Conservation (phyloP, 2,797 vertebrate genomes). For the Australoheros facetus region DNA sequence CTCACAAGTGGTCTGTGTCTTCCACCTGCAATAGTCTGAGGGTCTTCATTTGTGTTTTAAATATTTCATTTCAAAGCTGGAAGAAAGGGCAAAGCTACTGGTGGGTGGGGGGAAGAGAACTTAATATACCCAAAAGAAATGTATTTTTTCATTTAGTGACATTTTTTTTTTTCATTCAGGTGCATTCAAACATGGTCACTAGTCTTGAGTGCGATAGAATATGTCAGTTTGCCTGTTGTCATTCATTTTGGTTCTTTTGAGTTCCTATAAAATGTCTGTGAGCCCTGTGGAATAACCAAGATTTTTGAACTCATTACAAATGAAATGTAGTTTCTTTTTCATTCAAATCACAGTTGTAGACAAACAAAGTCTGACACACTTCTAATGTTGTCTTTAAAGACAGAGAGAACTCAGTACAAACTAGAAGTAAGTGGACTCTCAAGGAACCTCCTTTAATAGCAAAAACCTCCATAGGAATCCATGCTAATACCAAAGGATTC, state of each 20-base stretch:
- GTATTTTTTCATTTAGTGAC: not conserved
- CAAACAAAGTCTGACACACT: too few relatives aligned
- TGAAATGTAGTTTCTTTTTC: too few relatives aligned
- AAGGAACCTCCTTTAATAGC: not conserved
- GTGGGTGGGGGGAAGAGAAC: too few relatives aligned
- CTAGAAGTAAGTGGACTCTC: not conserved
- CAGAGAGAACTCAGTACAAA: too few relatives aligned
- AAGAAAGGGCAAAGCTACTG: not conserved
- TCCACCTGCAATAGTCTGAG: not conserved
- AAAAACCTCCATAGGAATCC: not conserved
- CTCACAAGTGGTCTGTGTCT: slow-evolving; percentile 14
- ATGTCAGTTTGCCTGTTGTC: not conserved
- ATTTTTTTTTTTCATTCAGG: not conserved
- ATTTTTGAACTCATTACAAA: not conserved
- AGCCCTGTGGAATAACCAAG: not conserved
- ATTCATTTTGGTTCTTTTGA: not conserved
- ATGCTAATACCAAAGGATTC: not conserved
- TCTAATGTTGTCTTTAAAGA: too few relatives aligned
- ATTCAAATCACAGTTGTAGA: too few relatives aligned
- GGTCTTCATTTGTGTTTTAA: not conserved
- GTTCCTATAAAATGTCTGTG: not conserved
- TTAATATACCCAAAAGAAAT: not conserved
- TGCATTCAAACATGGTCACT: not conserved
- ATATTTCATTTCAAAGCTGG: not conserved
- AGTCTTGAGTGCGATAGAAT: not conserved